These are phyloP conservation scores for Acipenser oxyrinchus DNA, from an alignment of 2,797 vertebrate species.

Conservation along the genomic window DNA sequence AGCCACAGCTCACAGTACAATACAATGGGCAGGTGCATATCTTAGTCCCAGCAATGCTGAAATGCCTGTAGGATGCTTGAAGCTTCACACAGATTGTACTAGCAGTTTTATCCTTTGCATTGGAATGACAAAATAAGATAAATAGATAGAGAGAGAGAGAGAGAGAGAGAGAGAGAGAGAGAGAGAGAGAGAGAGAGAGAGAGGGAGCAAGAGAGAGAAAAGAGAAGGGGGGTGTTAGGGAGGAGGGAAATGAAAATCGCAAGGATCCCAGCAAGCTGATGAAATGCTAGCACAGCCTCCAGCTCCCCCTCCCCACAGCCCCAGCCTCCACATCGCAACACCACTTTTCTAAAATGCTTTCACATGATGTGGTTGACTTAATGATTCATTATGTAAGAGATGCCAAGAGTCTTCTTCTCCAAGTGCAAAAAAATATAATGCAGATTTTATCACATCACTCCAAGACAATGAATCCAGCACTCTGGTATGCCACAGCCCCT, in stretches of 20 bases:
- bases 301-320: conserved; percentile 2
- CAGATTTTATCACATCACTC: not conserved
- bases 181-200: too few relatives aligned
- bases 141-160: too few relatives aligned
- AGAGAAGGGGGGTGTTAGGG: not conserved
- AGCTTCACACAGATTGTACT: conserved; percentile 29
- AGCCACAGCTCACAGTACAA: too few relatives aligned
- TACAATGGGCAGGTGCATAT: too few relatives aligned
- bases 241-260: not conserved
- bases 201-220: too few relatives aligned
- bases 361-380: conserved; percentile 14
- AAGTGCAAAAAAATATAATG: not conserved
- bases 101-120: conserved; percentile 43
- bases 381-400: conserved; percentile 20
- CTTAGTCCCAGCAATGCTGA: too few relatives aligned
- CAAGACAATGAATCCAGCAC: not conserved
- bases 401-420: not conserved
- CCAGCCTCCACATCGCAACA: conserved; percentile 1
- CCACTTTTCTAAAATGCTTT: conserved; percentile 13
- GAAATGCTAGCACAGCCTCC: conserved; percentile 12
- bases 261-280: conserved; percentile 16
- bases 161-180: too few relatives aligned
- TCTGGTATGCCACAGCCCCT: too few relatives aligned
- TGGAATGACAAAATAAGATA: conserved; percentile 22
- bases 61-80: conserved; percentile 9